Percentiles rank a stretch among this genome's conserved stretches.
phyloP scores from a whole-genome alignment of 2,113 vertebrate species.

The Prietella phreatophila region DNA sequence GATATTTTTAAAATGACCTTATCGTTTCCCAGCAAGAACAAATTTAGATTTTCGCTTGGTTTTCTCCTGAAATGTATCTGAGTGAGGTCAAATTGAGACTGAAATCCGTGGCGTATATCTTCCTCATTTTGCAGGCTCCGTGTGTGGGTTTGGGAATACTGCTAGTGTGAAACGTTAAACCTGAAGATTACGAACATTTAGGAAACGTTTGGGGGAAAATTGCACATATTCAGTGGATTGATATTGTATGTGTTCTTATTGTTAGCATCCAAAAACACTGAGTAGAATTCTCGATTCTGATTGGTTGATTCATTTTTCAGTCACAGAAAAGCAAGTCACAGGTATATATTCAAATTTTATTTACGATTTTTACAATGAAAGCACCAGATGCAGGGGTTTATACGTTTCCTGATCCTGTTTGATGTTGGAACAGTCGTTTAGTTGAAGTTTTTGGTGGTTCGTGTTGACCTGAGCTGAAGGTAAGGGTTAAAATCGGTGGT shows the following conservation, averaged over 20 bases:
- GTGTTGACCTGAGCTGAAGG: not conserved
- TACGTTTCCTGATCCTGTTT: not conserved
- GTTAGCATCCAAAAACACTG: no score
- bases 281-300: not conserved
- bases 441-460: not conserved
- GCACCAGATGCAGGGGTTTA: not conserved
- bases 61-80: not conserved
- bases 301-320: not conserved
- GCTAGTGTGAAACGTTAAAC: no score
- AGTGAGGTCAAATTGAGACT: no score
- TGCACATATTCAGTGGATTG: not conserved
- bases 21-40: not conserved
- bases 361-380: not conserved
- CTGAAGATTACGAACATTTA: no score
- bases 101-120: not conserved
- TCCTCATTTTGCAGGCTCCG: no score
- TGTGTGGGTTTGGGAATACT: no score
- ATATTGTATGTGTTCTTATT: not conserved
- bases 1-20: not conserved
- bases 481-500: conserved; percentile 21
- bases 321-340: no score
- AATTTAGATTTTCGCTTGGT: not conserved
- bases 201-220: no score
- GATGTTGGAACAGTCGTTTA: no score
- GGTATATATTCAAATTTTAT: no score